Base-by-base conservation (phyloP, 2,888 invertebrate species). In the Perdita meconis region DNA sequence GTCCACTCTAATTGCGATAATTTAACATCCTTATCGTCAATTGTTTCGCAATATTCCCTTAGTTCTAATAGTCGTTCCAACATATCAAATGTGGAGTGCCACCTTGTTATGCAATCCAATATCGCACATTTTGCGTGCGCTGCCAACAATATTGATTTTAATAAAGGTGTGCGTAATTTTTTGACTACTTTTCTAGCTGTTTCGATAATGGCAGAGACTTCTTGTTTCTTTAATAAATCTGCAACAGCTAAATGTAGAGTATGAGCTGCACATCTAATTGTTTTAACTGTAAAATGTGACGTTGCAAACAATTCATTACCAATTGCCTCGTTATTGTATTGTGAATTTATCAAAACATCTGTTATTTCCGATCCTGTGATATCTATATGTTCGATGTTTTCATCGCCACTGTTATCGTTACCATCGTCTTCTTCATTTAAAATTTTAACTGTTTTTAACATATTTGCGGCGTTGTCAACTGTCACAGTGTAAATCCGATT, bases 251-350 rank as follows among this genome's bases (percentile, higher is more conserved):
- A 51, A 13, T 51, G 51, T 13, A 51, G 26, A 26, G 51, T 30
- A 6, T 51, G 51, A 51, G 30, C 51, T 51, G 26, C 26, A 51
- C 51, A 51, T 51, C 30, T 51, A 51, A 51, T 51, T 51, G 51
- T 51, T 26, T 16, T 51, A 51, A 51, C 26, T 26, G 51, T 51
- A 26, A 26, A 51, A 30, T 51, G n/a, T 16, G 44, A 8, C 16
- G 44, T 44, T 44, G 16, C 22, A 22, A 50, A 22, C 10, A 50
- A 50, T 50, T 50, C 50, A 16, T 50, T 50, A 13, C 16, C 24
- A 44, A 44, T 44, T 44, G 16, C 30, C n/a, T 51, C 26, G 6
- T 26, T 51, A 51, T 51, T 13, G n/a, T 13, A 51, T 26, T 51
- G 6, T n/a, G n/a, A 44, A 44, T 44, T 44, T 1, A 44, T 44